Conservation (phyloP, 2,797 vertebrate genomes). For the Oreortyx pictus region DNA sequence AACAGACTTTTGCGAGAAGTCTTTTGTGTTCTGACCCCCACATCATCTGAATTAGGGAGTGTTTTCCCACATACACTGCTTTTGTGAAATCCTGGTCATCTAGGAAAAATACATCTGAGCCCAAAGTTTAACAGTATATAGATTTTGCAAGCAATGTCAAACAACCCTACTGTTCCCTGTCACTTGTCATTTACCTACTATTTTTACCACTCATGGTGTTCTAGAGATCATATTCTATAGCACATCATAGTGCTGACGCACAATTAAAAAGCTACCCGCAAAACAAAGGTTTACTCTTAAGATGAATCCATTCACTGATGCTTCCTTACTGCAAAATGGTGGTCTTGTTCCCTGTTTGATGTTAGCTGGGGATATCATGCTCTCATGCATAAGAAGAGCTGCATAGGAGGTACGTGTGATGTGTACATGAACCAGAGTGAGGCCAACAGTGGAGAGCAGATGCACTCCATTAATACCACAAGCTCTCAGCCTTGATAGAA, state of each 20-base stretch:
- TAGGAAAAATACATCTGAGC: too few species aligned
- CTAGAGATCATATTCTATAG: background rate
- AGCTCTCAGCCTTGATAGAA: background rate
- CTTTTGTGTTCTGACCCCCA: too few species aligned
- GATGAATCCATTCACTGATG: background rate
- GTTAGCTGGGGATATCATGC: background rate
- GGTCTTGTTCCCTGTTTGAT: background rate
- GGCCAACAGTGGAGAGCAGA: background rate
- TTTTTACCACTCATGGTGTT: too few species aligned
- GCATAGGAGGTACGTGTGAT: rapidly evolving
- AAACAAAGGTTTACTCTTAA: background rate
- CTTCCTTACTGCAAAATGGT: background rate
- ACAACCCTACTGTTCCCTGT: too few species aligned
- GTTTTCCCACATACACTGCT: too few species aligned
- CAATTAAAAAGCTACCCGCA: background rate
- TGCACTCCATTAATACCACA: background rate
- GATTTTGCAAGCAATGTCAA: too few species aligned
- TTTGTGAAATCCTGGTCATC: too few species aligned
- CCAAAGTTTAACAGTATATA: too few species aligned
- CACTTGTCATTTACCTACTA: too few species aligned
- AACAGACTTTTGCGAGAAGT: too few species aligned
- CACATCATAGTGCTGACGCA: rapidly evolving
- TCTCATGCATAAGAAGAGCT: background rate
- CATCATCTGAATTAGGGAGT: too few species aligned
- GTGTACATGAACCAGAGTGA: background rate